Base-by-base conservation (phyloP, 2,113 vertebrate genomes). In the Cygnus buccinator region DNA sequence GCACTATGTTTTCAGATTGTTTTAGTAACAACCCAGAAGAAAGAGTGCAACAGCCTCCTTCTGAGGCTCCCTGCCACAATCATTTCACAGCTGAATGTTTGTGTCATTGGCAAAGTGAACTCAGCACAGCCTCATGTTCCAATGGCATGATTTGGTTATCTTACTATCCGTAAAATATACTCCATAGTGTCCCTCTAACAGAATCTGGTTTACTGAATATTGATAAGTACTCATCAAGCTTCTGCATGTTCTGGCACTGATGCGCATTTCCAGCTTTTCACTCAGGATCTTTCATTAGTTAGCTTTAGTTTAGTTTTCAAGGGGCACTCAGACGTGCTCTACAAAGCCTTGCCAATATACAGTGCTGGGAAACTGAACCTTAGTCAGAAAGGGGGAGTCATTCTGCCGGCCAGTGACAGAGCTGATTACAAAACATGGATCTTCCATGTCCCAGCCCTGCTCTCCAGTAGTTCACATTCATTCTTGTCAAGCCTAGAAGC, bases 41-140 rank as follows among this genome's bases (percentile, higher is more conserved):
- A 59, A 65, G 28, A 18, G 0, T 4, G 28, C 12, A 14, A 41
- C 33, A 81, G 22, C 5, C n/a, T 74, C 33, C 59, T 70, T 61
- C 33, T 41, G 8, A 25, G 33, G 33, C 29, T 84, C 14, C 8
- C 14, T 52, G 39, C 29, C 4, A 3, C 3, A 8, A 21, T 44
- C 18, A 20, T 37, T 48, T 14, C 0, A 0, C 41, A 79, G 37
- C 16, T 29, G 50, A 29, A 2, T 9, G 13, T 26, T 26, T 52
- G 35, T 29, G 10, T n/a, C 43, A 59, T 22, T 0, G 1, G 3
- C 58, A 2, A 3, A 75, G 9, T 3, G 25, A 84, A 23, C 26
- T 67, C 46, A 5, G n/a, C 52, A 18, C 3, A 19, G 22, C 14
- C 26, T 54, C 29, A 11, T 5, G 25, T 8, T 92, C 43, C 58